Evolutionary conservation across 2,888 invertebrate species (phyloP), one percentile per base, ranked within the genome.

Genomic region (Epiperipatus broadwayi): DNA sequence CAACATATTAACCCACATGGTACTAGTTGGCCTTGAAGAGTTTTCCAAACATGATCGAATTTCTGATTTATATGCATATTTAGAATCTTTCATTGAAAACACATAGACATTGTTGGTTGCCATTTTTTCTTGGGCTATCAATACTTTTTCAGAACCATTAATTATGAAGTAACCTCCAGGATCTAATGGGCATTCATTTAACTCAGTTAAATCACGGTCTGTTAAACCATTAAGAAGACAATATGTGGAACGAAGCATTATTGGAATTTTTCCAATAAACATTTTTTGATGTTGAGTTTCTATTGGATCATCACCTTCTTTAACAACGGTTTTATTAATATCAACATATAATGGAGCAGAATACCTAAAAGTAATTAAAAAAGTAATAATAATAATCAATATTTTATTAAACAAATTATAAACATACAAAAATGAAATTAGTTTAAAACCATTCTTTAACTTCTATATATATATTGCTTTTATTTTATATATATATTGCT

Each of bases 41-140:
- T 87, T 83, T 53, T 89, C 87, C 43, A 87, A 60, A 53, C 83
- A 84, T 0, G 95, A 95, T 29, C 97, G 69, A 49, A 97, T 93
- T 67, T 99, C 97, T 41, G 93, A 80, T 67, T 95, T 97, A 57
- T 77, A 97, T 1, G 95, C 93, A 66, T 84, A 99, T 61, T 99
- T 99, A 18, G 91, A 87, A 61, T 97, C 97, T 64, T 97, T 97
- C 85, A 97, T 91, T 51, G 85, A 80, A 56, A 99, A 99, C n/a
- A 99, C 97, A 63, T 99, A 99, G 1, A 99, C 97, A 32, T 97
- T 97, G 57, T 99, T 99, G 5, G 95, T 95, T 4, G 97, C 97
- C 97, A 99, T 99, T 65, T 97, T 97, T 58, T 99, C 97, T 60
- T 99, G 97, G 1, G 97, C 97, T 58, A 99, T 97, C 22, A 99